These are phyloP conservation scores for Teleogryllus occipitalis DNA, from an alignment of 1,140 invertebrate species.

Conservation along the genomic window DNA sequence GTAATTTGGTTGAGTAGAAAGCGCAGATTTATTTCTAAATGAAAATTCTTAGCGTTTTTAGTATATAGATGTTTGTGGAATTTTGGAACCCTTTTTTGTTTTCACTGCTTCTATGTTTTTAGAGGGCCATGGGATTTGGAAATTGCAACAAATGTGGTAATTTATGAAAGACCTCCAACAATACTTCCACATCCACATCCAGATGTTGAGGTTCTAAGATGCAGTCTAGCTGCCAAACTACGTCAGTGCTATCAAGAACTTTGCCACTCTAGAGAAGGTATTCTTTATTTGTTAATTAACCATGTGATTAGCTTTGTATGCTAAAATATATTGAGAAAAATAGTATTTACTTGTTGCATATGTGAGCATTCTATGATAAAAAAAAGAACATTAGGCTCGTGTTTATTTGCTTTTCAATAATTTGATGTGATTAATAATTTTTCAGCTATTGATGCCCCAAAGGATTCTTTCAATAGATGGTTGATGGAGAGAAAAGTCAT, in stretches of 20 bases:
- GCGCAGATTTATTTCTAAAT: no score
- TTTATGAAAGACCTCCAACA: constrained; percentile 76
- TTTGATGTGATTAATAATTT: constrained; percentile 13
- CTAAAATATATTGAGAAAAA: not conserved
- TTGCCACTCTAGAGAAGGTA: constrained; percentile 82
- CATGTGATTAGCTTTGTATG: no score
- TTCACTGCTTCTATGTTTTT: constrained; percentile 27
- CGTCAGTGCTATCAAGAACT: constrained; percentile 88
- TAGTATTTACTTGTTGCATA: not conserved
- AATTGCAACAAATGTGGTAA: constrained; percentile 86
- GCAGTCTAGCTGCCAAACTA: constrained; percentile 69
- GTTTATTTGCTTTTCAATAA: not conserved
- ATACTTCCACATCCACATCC: constrained; percentile 86
- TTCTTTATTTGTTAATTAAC: not conserved
- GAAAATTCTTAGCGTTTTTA: no score
- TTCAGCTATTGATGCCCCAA: constrained; percentile 81
- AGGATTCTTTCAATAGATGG: constrained; percentile 95
- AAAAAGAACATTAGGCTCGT: no score
- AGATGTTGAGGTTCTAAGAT: constrained; percentile 76
- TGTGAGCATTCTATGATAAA: no score
- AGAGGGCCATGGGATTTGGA: constrained; percentile 94
- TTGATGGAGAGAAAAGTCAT: constrained; percentile 90
- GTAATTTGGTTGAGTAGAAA: no score
- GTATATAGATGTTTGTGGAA: no score
- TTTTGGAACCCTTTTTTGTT: not conserved